Evolutionary conservation across 2,888 invertebrate genomes (phyloP).

Genomic region (Temnothorax ravouxi): DNA sequence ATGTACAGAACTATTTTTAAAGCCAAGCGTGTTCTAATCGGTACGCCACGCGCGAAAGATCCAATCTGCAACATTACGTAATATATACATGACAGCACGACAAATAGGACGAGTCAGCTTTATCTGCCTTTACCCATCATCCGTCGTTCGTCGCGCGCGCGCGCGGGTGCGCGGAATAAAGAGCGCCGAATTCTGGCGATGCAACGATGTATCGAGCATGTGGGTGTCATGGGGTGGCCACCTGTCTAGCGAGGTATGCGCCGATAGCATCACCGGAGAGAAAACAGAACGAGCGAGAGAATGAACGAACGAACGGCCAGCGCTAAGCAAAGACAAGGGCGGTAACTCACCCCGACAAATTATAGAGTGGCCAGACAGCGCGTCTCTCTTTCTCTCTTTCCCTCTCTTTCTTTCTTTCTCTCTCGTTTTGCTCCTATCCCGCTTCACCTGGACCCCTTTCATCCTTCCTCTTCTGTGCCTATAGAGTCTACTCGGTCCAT

Average conservation of each 20-base stretch:
- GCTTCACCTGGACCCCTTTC: slow-evolving; percentile 50
- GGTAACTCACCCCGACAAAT: slow-evolving; percentile 86
- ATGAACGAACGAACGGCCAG: slow-evolving; percentile 82
- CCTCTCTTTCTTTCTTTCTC: slow-evolving; percentile 56
- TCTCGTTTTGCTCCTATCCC: slow-evolving; percentile 55
- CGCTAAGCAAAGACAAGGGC: slow-evolving; percentile 85
- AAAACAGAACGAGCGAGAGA: slow-evolving; percentile 69
- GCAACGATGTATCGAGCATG: slow-evolving; percentile 60
- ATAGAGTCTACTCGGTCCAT: neutral
- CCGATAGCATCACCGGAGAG: slow-evolving; percentile 83
- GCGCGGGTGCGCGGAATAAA: slow-evolving; percentile 69
- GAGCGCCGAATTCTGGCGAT: slow-evolving; percentile 62
- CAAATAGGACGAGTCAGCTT: slow-evolving; percentile 54
- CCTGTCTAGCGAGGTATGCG: slow-evolving; percentile 85
- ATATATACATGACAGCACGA: slow-evolving; percentile 46
- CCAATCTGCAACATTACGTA: slow-evolving; percentile 34
- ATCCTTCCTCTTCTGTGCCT: slow-evolving; percentile 19
- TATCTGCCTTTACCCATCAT: slow-evolving; percentile 75
- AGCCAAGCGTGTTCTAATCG: neutral
- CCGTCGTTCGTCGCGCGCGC: slow-evolving; percentile 72
- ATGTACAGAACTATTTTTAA: neutral
- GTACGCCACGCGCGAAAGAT: neutral
- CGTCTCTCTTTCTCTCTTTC: slow-evolving; percentile 70
- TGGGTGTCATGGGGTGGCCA: slow-evolving; percentile 85
- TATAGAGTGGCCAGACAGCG: slow-evolving; percentile 84